Evolutionary conservation across 1,140 invertebrate species (phyloP), one percentile per base, ranked within the genome.

Genomic region (Aphelenchoides avenae): DNA sequence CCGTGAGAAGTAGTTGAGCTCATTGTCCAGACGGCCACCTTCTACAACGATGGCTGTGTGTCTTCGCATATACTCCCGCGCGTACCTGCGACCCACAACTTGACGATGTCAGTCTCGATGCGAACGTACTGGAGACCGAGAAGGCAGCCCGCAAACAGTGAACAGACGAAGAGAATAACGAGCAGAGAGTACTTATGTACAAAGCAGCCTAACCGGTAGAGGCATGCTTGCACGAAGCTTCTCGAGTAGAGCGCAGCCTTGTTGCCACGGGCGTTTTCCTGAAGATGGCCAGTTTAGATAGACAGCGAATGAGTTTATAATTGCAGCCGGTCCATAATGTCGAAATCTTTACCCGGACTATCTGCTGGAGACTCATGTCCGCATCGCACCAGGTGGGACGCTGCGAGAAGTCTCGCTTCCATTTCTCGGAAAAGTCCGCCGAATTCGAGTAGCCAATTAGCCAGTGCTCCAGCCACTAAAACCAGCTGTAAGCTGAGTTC

Each of bases 91-190:
- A 71, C 68, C 68, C 68, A 71, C 30, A 71, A 37, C 42, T 71
- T 71, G 2, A 73, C 70, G 44, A 71, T 71, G 40, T 71, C 70
- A 2, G 69, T 71, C 34, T 71, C 69, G 37, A 71, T 71, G 29
- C 56, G 61, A 1, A 72, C 65, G 40, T 57, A 64, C 33, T 71
- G 69, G 13, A 71, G 48, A 1, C 68, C 68, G 44, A 64, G 54
- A 31, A 57, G 63, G 42, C 69, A 71, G 9, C 71, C 24, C 24
- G 52, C 31, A 37, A 71, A 71, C 3, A 65, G 24, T 5, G 48
- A 26, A 0, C 64, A 37, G 26, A 71, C 40, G 3, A 46, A 29
- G 6, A 64, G 9, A 20, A 71, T 60, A 18, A 71, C 66, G 24
- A 26, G 47, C 29, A 60, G 36, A 1, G 68, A 40, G 49, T 72